Percentiles rank a stretch among this genome's conserved stretches.
Evolutionary conservation across 2,888 invertebrate genomes (phyloP).

Genomic region (Tribolium freemani): DNA sequence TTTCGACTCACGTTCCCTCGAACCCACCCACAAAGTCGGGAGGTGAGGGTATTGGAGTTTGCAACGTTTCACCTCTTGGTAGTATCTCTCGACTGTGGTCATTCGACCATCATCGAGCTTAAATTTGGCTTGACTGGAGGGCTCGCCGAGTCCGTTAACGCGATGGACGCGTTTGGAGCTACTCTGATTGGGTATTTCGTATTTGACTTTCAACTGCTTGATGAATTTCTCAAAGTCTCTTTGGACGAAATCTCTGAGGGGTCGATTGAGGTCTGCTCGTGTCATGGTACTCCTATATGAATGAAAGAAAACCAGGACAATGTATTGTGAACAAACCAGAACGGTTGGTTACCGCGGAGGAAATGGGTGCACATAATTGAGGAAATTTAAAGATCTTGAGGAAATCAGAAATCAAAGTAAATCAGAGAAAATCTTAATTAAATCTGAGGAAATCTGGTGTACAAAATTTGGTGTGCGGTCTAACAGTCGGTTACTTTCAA

Average conservation of each 20-base stretch:
- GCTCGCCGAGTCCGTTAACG: slow-evolving; percentile 66
- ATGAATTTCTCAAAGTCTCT: slow-evolving; percentile 47
- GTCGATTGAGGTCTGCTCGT: slow-evolving; percentile 1
- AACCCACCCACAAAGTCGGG: slow-evolving; percentile 86
- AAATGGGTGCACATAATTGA: too few species aligned
- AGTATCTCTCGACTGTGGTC: slow-evolving; percentile 69
- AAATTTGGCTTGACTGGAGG: slow-evolving; percentile 66
- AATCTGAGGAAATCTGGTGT: too few species aligned
- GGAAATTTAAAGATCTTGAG: too few species aligned
- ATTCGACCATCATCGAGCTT: slow-evolving; percentile 47
- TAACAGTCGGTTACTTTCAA: too few species aligned
- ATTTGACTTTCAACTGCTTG: slow-evolving; percentile 66
- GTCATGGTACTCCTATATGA: slow-evolving; percentile 6
- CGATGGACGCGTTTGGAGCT: slow-evolving; percentile 66
- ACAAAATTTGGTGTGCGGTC: too few species aligned
- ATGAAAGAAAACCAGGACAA: too few species aligned
- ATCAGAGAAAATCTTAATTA: too few species aligned
- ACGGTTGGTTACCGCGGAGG: too few species aligned
- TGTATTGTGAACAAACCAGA: too few species aligned
- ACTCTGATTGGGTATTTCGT: slow-evolving; percentile 67
- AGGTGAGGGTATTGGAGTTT: slow-evolving; percentile 75
- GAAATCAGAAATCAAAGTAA: too few species aligned
- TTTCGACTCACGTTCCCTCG: slow-evolving; percentile 69
- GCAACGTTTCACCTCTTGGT: slow-evolving; percentile 56
- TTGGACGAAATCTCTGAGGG: slow-evolving; percentile 46